These are phyloP conservation scores for Catajapyx aquilonaris DNA, from an alignment of 1,140 invertebrate species.

Conservation along the genomic window DNA sequence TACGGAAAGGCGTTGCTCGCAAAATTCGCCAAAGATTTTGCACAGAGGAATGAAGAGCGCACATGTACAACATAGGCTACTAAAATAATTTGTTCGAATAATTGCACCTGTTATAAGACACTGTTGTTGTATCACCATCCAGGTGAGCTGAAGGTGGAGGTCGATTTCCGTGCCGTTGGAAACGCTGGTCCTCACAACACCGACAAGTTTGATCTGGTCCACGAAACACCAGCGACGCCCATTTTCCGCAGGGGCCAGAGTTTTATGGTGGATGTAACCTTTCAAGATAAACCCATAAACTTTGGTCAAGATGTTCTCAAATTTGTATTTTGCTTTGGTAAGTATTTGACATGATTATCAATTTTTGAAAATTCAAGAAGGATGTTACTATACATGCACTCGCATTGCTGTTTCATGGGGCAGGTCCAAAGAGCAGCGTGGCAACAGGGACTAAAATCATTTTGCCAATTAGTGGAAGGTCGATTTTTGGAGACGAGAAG, in stretches of 20 bases:
- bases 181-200: conserved; percentile 39
- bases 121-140: no score
- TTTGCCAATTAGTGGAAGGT: conserved; percentile 21
- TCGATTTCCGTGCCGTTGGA: conserved; percentile 35
- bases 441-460: conserved; percentile 35
- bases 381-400: conserved; percentile 12
- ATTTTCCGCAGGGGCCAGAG: conserved; percentile 37
- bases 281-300: conserved; percentile 29
- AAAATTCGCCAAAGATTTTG: no score
- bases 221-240: conserved; percentile 25
- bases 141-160: conserved; percentile 33
- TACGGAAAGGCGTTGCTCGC: no score
- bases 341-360: conserved; percentile 16
- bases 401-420: conserved; percentile 11
- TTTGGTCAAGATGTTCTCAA: conserved; percentile 29
- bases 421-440: conserved; percentile 32
- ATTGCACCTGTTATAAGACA: no score
- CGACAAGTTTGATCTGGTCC: conserved; percentile 34
- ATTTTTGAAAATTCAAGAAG: conserved; percentile 15
- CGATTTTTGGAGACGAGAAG: conserved; percentile 19
- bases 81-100: no score
- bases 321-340: conserved; percentile 36
- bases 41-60: no score
- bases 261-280: conserved; percentile 35
- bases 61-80: no score